Evolutionary conservation across 1,140 invertebrate genomes (phyloP).

Genomic region (Brachionus asplanchnoidis): DNA sequence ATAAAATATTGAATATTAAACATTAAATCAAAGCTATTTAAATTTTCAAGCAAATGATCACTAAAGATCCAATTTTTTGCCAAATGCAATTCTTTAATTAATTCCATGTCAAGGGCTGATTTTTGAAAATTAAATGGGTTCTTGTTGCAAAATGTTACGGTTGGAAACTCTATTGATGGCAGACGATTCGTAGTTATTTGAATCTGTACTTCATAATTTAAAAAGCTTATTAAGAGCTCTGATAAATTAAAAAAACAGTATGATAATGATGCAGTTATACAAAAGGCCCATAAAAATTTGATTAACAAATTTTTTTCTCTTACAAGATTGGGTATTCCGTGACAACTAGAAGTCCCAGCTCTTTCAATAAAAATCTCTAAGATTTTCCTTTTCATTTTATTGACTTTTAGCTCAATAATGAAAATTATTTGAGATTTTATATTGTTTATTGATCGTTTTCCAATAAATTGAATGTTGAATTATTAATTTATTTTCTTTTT

Average conservation of each 20-base stretch:
- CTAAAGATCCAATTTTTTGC: not conserved
- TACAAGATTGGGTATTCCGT: not conserved
- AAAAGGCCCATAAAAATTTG: not conserved
- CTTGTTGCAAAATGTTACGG: constrained; percentile 56
- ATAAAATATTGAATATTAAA: too few relatives aligned
- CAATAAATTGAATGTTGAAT: too few relatives aligned
- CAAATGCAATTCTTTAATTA: not conserved
- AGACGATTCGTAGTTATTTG: not conserved
- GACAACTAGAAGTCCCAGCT: not conserved
- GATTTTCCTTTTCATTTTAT: not conserved
- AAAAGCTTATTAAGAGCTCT: not conserved
- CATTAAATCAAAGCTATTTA: too few relatives aligned
- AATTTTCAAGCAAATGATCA: not conserved
- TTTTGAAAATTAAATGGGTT: constrained; percentile 47
- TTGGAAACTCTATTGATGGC: constrained; percentile 50
- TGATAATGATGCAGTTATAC: not conserved
- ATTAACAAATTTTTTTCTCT: not conserved
- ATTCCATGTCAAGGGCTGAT: not conserved
- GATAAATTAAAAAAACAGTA: not conserved
- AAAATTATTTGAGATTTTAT: too few relatives aligned
- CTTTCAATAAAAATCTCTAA: not conserved
- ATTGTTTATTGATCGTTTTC: too few relatives aligned
- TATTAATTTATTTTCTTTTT: too few relatives aligned
- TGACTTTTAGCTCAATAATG: too few relatives aligned
- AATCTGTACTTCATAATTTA: not conserved